A percentile compares a stretch with the other conserved stretches of the same genome.
Conservation (phyloP, 2,797 vertebrate species). For the Champsocephalus gunnari region DNA sequence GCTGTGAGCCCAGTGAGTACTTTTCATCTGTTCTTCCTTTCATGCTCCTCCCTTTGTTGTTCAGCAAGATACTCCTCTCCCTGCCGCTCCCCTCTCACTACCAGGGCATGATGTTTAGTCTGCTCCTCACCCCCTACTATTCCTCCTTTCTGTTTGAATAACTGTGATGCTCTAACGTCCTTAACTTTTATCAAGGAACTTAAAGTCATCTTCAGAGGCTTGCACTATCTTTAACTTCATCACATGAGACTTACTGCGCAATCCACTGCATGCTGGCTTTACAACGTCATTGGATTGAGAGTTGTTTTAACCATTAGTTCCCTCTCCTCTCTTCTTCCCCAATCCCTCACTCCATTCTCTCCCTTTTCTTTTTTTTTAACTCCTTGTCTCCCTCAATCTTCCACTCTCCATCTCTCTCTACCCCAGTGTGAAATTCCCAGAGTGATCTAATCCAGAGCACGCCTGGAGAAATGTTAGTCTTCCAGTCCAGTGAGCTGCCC, state of each 20-base stretch:
- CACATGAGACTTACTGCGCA: constrained; percentile 15
- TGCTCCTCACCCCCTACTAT: constrained; percentile 11
- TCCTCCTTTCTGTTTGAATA: constrained; percentile 10
- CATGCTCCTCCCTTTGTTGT: constrained; percentile 49
- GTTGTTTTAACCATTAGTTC: constrained; percentile 35
- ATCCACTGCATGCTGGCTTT: constrained; percentile 27
- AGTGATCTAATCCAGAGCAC: constrained; percentile 83
- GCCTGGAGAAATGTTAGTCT: constrained; percentile 88
- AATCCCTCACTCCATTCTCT: constrained; percentile 31
- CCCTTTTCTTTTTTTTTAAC: constrained; percentile 25
- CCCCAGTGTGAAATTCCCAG: constrained; percentile 77
- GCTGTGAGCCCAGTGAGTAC: constrained; percentile 84
- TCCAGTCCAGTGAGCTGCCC: constrained; percentile 85
- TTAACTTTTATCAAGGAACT: constrained; percentile 20
- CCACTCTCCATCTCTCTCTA: constrained; percentile 61
- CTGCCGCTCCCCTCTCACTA: constrained; percentile 51
- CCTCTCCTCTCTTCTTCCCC: constrained; percentile 4
- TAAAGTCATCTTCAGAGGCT: neutral
- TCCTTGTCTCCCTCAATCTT: constrained; percentile 62
- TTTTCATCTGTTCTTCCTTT: constrained; percentile 64
- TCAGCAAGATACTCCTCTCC: constrained; percentile 40
- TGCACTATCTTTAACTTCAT: constrained; percentile 20
- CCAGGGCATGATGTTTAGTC: constrained; percentile 40
- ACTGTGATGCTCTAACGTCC: constrained; percentile 1
- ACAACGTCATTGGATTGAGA: constrained; percentile 46